Percentiles rank a stretch among this genome's conserved stretches.
These are phyloP conservation scores for Leptobrachium leishanense DNA, from an alignment of 2,113 vertebrate genomes.

Conservation along the genomic window DNA sequence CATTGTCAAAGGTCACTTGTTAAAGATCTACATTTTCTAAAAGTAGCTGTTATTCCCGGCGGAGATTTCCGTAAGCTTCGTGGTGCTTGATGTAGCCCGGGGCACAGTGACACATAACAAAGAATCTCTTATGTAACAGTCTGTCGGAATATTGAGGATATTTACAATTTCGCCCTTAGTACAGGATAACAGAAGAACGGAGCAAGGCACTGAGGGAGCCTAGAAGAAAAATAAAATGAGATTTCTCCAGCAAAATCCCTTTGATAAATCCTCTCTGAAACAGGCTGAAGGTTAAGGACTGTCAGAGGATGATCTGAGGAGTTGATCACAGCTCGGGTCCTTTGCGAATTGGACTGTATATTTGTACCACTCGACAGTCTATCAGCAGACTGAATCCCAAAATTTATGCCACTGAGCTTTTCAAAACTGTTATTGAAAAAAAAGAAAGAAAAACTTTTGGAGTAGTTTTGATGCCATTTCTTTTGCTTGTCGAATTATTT, in stretches of 20 bases:
- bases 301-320: background rate
- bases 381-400: too few species aligned
- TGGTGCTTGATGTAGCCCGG: background rate
- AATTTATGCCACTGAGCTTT: too few species aligned
- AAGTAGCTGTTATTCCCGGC: background rate
- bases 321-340: background rate
- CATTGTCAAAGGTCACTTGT: slow-evolving; percentile 15
- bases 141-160: slow-evolving; percentile 1
- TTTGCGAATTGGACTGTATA: background rate
- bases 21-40: background rate
- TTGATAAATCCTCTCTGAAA: background rate
- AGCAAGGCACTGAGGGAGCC: background rate
- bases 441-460: too few species aligned
- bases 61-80: background rate
- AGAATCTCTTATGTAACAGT: background rate
- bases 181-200: background rate
- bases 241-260: background rate
- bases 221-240: background rate
- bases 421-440: too few species aligned
- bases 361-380: background rate
- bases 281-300: slow-evolving; percentile 2
- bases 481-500: too few species aligned
- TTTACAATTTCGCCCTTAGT: background rate
- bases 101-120: slow-evolving; percentile 10
- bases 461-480: too few species aligned